Evolutionary conservation across 2,888 invertebrate genomes (phyloP).

Genomic region (Lysandra coridon): DNA sequence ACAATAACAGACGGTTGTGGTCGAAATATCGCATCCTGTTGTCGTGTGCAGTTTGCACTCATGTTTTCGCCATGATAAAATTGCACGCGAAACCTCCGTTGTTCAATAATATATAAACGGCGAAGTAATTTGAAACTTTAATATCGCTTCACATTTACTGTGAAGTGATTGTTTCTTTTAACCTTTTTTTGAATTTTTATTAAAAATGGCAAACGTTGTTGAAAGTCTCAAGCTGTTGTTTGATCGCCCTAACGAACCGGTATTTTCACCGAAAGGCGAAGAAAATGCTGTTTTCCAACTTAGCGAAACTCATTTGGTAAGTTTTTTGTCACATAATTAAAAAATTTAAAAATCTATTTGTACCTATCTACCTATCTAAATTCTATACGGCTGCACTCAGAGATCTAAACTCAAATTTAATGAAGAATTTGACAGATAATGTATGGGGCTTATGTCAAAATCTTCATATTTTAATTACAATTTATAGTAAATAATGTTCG

Average conservation of each 20-base stretch:
- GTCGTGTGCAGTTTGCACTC: neutral
- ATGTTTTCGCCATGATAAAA: constrained; percentile 1
- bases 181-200: constrained; percentile 31
- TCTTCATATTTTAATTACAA: too few relatives aligned
- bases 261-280: constrained; percentile 83
- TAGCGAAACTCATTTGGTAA: constrained; percentile 82
- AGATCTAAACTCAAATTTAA: too few relatives aligned
- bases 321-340: constrained; percentile 45
- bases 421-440: too few relatives aligned
- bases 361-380: too few relatives aligned
- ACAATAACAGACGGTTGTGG: neutral
- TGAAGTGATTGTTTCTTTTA: constrained; percentile 54
- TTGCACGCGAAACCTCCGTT: constrained; percentile 1
- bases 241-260: constrained; percentile 82
- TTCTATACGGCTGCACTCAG: too few relatives aligned
- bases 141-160: constrained; percentile 64
- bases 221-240: constrained; percentile 69
- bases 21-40: neutral
- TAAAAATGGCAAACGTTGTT: constrained; percentile 53
- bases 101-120: neutral
- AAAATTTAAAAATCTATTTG: neutral
- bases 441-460: too few relatives aligned
- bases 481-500: too few relatives aligned
- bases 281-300: constrained; percentile 81
- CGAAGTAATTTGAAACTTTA: neutral